Evolutionary conservation across 2,888 invertebrate genomes (phyloP), one percentile per base, ranked within the genome.

Genomic region (Osmoderma eremita): DNA sequence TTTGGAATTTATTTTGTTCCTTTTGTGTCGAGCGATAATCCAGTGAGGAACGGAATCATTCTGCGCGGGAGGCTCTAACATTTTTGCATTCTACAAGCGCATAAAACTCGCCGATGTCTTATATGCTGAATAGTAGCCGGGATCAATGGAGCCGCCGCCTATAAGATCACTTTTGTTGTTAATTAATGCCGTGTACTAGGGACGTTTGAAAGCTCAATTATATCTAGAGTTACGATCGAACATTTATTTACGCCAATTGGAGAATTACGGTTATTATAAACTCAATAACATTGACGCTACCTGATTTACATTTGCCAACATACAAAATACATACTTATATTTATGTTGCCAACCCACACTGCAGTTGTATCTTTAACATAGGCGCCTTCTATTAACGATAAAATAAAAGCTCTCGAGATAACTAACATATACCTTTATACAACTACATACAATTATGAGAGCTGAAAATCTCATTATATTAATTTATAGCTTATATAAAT

Each of bases 121-220:
- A 49, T 49, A 58, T 49, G 41, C 41, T 65, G 48, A 65, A 65
- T 49, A 39, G 65, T 49, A 18, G 41, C 15, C 3, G 18, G 17
- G 49, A 65, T 65, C 65, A 58, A 65, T 30, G 22, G 36, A 10
- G 20, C 65, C 65, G 65, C 65, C 38, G 54, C 56, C 49, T 49
- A 65, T 65, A 65, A 65, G 49, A 56, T 38, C 38, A 49, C 38
- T 20, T 49, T 58, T 58, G 18, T 48, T 39, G 39, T 65, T 51
- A 63, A 63, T 63, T 63, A 51, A 15, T 30, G 18, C n/a, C 30
- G 13, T 30, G 42, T 50, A 42, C 18, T 53, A 17, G 15, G 12
- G 30, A 63, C 51, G 63, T 63, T 51, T 51, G 51, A 63, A 45
- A 41, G 42, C 51, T 63, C 42, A 53, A 63, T 63, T 63, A 63